Base-by-base conservation (phyloP, 2,888 invertebrate genomes). In the Cephus pulcher region DNA sequence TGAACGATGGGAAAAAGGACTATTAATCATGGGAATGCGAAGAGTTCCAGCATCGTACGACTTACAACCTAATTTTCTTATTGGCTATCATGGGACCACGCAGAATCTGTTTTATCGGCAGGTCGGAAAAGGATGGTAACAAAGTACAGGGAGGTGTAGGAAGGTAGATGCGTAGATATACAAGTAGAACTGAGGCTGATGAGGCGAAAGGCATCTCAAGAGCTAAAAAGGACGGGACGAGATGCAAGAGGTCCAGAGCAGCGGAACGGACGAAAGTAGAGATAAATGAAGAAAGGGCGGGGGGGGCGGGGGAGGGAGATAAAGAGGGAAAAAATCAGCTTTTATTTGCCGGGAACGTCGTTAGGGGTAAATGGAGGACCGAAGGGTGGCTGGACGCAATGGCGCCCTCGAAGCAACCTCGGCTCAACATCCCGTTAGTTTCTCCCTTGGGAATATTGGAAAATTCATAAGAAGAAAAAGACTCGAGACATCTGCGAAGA, bases 261-360 rank as follows among this genome's bases (percentile, higher is more conserved):
- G 32, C 11, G 11, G 15, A 70, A 32, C 56, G 32, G 33, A 73
- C 23, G 69, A 79, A 74, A 76, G 69, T 74, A 74, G 71, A 71
- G 68, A 73, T 71, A 56, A 71, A 78, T 75, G 70, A 70, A 30
- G 70, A 30, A 33, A 32, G 70, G 34, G 4, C 40, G 30, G 34
- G 78, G 79, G 33, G 56, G 73, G 1, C 1, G 30, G n/a, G 32
- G 23, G 81, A 74, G 80, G 82, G 79, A 79, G 81, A 78, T 81
- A 77, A 79, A 79, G 86, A 82, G 79, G 82, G 78, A 83, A 85
- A 84, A 86, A 86, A 88, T 86, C 86, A 86, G 88, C 87, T 88
- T 88, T 88, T 88, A 87, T 88, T 88, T 87, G 86, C 86, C 86
- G 86, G 86, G 83, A 88, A 88, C 86, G 85, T 85, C 86, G 86